Percentiles rank a stretch among this genome's conserved stretches.
Conservation (phyloP, 2,888 invertebrate species). For the Cryptus viduatorius region DNA sequence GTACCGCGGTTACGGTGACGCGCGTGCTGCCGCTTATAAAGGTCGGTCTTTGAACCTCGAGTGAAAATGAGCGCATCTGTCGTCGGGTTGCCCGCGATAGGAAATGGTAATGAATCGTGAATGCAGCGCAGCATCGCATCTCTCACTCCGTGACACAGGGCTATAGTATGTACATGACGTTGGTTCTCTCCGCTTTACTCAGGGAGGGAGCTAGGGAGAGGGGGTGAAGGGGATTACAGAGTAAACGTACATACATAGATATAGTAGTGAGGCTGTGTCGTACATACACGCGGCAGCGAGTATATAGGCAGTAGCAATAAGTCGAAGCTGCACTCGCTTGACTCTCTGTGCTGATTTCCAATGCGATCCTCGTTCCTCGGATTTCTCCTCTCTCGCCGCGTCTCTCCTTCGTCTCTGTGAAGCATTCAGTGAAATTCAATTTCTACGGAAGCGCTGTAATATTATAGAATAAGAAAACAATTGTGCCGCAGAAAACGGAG, state of each 20-base stretch:
- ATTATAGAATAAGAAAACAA: neutral
- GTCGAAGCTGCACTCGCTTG: conserved; percentile 31
- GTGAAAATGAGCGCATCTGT: conserved; percentile 73
- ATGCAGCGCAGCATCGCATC: conserved; percentile 59
- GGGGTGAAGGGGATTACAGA: neutral
- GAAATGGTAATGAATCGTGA: conserved; percentile 70
- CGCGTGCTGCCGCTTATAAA: conserved; percentile 55
- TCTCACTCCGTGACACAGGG: conserved; percentile 27
- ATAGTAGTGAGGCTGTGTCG: conserved; percentile 4
- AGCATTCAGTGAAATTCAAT: conserved; percentile 62
- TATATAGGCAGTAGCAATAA: conserved; percentile 39
- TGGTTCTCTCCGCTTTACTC: neutral
- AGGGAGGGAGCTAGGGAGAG: neutral
- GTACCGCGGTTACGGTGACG: conserved; percentile 54
- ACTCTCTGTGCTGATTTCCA: conserved; percentile 64
- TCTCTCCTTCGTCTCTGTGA: neutral
- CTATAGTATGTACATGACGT: conserved; percentile 17
- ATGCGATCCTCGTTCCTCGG: conserved; percentile 61
- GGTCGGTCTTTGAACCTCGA: conserved; percentile 72
- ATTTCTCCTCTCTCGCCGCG: conserved; percentile 53
- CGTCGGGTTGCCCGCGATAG: conserved; percentile 64
- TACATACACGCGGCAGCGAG: neutral
- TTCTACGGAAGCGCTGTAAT: conserved; percentile 43
- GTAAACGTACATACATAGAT: conserved; percentile 1
- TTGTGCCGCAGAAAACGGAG: neutral